Evolutionary conservation across 2,797 vertebrate species (phyloP).

Genomic region (Mus minutoides): DNA sequence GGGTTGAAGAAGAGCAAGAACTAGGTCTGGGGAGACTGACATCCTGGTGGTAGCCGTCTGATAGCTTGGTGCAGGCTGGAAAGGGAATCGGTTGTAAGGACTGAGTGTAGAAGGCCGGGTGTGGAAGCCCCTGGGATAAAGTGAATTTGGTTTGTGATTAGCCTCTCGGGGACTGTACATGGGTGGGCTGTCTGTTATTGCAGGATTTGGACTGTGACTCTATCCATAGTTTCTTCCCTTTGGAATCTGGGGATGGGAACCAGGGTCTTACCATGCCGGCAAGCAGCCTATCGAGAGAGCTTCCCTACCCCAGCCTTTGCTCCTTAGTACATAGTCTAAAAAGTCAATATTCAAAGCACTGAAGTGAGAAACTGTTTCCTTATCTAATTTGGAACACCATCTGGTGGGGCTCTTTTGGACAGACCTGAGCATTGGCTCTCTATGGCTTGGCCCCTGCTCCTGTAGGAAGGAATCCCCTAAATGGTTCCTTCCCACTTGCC

Average conservation of each 20-base stretch:
- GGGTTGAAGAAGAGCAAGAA: not conserved
- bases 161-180: not conserved
- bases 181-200: accelerated
- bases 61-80: not conserved
- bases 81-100: not conserved
- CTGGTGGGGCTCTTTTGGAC: not conserved
- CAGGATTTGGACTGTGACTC: not conserved
- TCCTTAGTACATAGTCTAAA: not conserved
- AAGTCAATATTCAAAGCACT: constrained; percentile 13
- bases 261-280: not conserved
- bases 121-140: no score
- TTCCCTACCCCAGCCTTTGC: not conserved
- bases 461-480: not conserved
- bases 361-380: not conserved
- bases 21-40: not conserved
- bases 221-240: not conserved
- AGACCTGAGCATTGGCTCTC: not conserved
- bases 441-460: not conserved
- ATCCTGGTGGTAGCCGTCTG: not conserved
- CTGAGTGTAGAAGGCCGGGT: not conserved
- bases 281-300: not conserved
- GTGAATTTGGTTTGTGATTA: not conserved
- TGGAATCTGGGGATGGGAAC: not conserved
- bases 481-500: not conserved
- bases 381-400: not conserved